These are phyloP conservation scores for Equus przewalskii DNA, from an alignment of 2,113 vertebrate species.

Conservation along the genomic window DNA sequence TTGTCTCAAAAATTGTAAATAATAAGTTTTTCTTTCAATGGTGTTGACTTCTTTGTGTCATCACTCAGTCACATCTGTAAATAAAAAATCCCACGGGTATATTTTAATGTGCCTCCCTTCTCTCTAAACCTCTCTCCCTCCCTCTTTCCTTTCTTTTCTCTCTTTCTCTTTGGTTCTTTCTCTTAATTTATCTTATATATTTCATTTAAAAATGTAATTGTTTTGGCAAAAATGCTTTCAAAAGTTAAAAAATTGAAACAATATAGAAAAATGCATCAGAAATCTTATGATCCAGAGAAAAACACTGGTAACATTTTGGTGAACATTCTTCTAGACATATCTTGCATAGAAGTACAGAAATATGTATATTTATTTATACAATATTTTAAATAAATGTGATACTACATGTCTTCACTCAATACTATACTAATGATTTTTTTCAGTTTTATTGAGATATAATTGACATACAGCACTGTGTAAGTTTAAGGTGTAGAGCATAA, in stretches of 20 bases:
- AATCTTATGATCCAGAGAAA: not conserved
- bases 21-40: not conserved
- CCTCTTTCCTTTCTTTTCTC: not conserved
- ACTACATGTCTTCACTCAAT: not conserved
- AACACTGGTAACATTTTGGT: not conserved
- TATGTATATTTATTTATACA: not conserved
- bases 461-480: not conserved
- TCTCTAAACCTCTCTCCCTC: not conserved
- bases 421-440: not conserved
- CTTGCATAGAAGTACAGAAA: not conserved
- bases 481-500: not conserved
- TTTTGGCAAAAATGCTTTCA: not conserved
- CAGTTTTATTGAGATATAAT: not conserved
- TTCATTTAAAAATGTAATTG: not conserved
- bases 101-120: not conserved
- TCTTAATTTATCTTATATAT: not conserved
- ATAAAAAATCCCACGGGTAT: not conserved
- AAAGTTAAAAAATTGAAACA: slow-evolving; percentile 17
- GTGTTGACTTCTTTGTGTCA: not conserved
- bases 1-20: not conserved
- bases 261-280: not conserved
- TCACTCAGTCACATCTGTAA: not conserved
- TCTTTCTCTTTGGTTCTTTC: not conserved
- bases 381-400: not conserved
- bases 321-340: not conserved